Conservation (phyloP, 2,797 vertebrate species). For the Antrozous pallidus region DNA sequence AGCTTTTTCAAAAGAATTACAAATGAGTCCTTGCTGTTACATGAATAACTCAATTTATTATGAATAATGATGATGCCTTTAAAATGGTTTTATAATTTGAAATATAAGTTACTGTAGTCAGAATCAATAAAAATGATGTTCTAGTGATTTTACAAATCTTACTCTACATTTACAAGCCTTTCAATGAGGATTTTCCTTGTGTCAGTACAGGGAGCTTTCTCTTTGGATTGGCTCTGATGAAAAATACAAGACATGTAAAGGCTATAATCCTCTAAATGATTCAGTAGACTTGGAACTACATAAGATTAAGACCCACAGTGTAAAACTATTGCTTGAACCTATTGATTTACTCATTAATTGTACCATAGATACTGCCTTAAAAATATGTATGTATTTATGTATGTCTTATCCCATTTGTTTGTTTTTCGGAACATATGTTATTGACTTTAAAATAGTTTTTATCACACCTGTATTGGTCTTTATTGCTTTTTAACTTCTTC, state of each 20-base stretch:
- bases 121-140: slow-evolving; percentile 55
- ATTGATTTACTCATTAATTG: background rate
- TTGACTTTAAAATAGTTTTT: slow-evolving; percentile 7
- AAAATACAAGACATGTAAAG: background rate
- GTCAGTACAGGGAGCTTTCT: background rate
- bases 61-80: slow-evolving; percentile 10
- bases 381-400: background rate
- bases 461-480: background rate
- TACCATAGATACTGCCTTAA: background rate
- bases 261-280: background rate
- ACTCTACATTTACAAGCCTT: slow-evolving; percentile 39
- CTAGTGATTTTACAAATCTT: slow-evolving; percentile 35
- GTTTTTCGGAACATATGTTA: background rate
- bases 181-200: slow-evolving; percentile 41
- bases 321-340: background rate
- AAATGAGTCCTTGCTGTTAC: background rate
- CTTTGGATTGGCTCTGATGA: background rate
- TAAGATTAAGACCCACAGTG: background rate
- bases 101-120: slow-evolving; percentile 9
- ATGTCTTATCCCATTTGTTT: background rate
- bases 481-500: background rate
- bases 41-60: background rate
- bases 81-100: slow-evolving; percentile 65
- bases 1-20: slow-evolving; percentile 35
- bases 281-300: background rate